These are phyloP conservation scores for Rhopilema esculentum DNA, from an alignment of 30 jellyfish, hydroid and myxozoan species.

Conservation along the genomic window DNA sequence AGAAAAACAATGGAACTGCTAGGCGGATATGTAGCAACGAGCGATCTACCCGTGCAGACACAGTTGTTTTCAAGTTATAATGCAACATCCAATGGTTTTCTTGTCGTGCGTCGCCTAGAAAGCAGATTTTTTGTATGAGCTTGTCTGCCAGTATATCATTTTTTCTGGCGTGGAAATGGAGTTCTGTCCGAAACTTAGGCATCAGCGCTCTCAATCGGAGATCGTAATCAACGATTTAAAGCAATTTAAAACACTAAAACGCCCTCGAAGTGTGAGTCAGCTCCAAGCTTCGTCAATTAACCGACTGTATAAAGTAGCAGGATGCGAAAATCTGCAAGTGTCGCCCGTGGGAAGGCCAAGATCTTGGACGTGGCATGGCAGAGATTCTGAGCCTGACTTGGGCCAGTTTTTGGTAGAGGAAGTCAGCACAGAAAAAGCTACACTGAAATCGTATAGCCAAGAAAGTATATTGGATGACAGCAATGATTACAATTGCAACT, in stretches of 20 bases:
- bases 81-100: constrained; percentile 22
- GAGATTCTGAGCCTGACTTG: constrained; percentile 31
- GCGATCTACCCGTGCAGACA: constrained; percentile 48
- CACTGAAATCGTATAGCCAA: constrained; percentile 49
- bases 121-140: not conserved
- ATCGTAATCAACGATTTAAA: constrained; percentile 26
- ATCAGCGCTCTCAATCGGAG: constrained; percentile 68
- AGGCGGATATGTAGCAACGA: constrained; percentile 55
- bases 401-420: constrained; percentile 38
- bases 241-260: constrained; percentile 13
- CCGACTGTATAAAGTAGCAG: constrained; percentile 54
- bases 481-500: constrained; percentile 29
- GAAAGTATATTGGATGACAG: constrained; percentile 39
- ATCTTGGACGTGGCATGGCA: constrained; percentile 86
- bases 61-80: not conserved
- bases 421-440: not conserved
- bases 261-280: constrained; percentile 41
- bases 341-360: constrained; percentile 70
- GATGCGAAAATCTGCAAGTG: constrained; percentile 41
- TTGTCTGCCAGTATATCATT: not conserved
- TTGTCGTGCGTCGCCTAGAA: constrained; percentile 31
- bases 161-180: not conserved
- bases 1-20: constrained; percentile 7
- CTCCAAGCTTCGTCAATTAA: constrained; percentile 55
- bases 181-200: constrained; percentile 13